These are phyloP conservation scores for Nycticorax nycticorax DNA, from an alignment of 2,113 vertebrate genomes.

Conservation along the genomic window DNA sequence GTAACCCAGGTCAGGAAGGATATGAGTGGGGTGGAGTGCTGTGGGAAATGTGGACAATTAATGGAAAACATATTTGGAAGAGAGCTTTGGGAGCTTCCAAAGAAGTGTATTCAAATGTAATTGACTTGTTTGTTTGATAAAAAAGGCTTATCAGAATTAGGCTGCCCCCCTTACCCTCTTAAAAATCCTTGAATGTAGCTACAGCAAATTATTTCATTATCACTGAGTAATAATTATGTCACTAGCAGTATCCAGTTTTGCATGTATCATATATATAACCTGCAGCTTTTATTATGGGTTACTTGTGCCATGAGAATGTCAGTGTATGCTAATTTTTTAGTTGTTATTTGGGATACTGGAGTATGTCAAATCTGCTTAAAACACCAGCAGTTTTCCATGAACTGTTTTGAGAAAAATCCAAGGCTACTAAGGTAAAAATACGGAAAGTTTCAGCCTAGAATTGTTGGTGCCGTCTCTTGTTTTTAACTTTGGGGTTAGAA, in stretches of 20 bases:
- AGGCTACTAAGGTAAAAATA: background rate
- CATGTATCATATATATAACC: background rate
- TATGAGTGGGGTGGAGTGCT: conserved; percentile 66
- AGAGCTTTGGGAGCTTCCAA: conserved; percentile 8
- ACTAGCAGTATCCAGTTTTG: background rate
- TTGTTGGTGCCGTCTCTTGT: background rate
- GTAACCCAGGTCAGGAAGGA: conserved; percentile 75
- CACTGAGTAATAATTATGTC: background rate
- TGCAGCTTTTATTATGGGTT: background rate
- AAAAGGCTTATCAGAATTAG: background rate
- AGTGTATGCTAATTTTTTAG: background rate
- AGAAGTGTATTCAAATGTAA: background rate
- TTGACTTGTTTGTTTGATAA: background rate
- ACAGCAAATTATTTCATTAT: background rate
- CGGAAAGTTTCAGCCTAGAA: background rate
- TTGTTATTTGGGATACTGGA: background rate
- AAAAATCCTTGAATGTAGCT: background rate
- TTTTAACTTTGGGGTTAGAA: background rate
- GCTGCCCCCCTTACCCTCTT: background rate
- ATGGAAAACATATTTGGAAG: conserved; percentile 54
- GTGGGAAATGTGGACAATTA: conserved; percentile 43
- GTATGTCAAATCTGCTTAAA: background rate
- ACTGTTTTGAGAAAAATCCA: background rate
- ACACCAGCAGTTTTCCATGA: background rate
- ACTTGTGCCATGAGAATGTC: background rate